Percentiles rank a stretch among this genome's conserved stretches.
These are phyloP conservation scores for Misgurnus anguillicaudatus DNA, from an alignment of 2,113 vertebrate species.

Conservation along the genomic window DNA sequence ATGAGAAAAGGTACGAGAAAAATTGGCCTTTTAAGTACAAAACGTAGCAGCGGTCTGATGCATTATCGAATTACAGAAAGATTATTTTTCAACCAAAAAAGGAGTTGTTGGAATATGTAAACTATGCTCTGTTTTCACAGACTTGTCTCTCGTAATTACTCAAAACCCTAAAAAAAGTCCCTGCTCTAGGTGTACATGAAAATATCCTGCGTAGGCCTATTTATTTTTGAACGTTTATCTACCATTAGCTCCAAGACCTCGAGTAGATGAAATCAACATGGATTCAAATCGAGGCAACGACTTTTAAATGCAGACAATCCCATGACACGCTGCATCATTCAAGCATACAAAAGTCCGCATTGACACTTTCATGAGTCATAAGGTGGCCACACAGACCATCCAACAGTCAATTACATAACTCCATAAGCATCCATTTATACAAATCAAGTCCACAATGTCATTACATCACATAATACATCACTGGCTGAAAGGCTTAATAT, in stretches of 20 bases:
- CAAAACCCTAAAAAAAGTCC: too few species aligned
- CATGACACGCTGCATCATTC: background rate
- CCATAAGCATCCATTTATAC: slow-evolving; percentile 5
- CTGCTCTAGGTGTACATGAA: too few species aligned
- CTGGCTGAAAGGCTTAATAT: slow-evolving; percentile 27
- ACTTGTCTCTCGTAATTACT: background rate
- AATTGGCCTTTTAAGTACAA: slow-evolving; percentile 53
- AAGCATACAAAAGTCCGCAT: background rate
- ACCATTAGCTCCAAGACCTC: background rate
- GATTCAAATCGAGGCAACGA: background rate
- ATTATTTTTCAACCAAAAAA: slow-evolving; percentile 9
- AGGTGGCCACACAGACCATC: background rate
- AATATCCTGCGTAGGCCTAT: background rate
- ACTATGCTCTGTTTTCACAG: background rate
- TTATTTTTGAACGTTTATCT: background rate
- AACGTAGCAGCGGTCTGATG: background rate
- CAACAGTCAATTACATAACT: slow-evolving; percentile 16
- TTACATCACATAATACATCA: slow-evolving; percentile 31
- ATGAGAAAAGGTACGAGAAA: slow-evolving; percentile 21
- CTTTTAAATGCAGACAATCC: background rate
- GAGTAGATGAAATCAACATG: background rate
- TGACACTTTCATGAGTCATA: slow-evolving; percentile 28
- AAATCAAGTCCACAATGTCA: slow-evolving; percentile 5
- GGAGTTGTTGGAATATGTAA: background rate
- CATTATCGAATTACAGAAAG: background rate